Evolutionary conservation across 2,888 invertebrate genomes (phyloP), one percentile per base, ranked within the genome.

Genomic region (Meiosimyza decipiens): DNA sequence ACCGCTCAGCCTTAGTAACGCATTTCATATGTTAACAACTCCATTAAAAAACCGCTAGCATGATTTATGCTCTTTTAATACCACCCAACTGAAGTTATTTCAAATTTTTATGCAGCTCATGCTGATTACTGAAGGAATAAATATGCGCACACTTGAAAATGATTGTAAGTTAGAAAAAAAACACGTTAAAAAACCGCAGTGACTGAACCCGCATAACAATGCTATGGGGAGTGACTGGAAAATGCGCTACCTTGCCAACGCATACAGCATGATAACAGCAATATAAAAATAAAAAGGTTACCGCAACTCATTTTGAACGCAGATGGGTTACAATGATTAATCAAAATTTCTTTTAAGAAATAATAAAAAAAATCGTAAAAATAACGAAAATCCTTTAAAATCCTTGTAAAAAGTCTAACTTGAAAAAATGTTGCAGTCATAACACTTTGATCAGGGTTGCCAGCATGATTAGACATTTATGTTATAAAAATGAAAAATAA

Each of bases 11-110:
- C 40, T 40, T 40, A 40, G 9, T 40, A 40, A 40, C 40, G 9
- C 40, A 40, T 9, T 40, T 40, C 40, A 64, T 22, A 18, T 50
- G 16, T 18, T 11, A 64, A 64, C 64, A 64, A 50, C 64, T 64
- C 28, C 51, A 50, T 64, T 64, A 64, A 64, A 64, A 54, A 18
- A 22, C 49, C 62, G 49, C 64, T 51, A 40, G 60, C 18, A 60
- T 60, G 60, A 64, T 49, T 64, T 49, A 64, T 64, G 51, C n/a
- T 49, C 49, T 64, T 18, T 64, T 64, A 64, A 64, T 51, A 16
- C 60, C 40, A 40, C 40, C 40, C 40, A 40, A 9, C 40, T 40
- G 40, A 40, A 40, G 40, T 40, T 40, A 40, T 40, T 40, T 40
- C 6, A 40, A 40, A 40, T 40, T 40, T 40, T 40, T 40, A 40